Evolutionary conservation across 2,113 vertebrate species (phyloP).

Genomic region (Chionodraco myersi): DNA sequence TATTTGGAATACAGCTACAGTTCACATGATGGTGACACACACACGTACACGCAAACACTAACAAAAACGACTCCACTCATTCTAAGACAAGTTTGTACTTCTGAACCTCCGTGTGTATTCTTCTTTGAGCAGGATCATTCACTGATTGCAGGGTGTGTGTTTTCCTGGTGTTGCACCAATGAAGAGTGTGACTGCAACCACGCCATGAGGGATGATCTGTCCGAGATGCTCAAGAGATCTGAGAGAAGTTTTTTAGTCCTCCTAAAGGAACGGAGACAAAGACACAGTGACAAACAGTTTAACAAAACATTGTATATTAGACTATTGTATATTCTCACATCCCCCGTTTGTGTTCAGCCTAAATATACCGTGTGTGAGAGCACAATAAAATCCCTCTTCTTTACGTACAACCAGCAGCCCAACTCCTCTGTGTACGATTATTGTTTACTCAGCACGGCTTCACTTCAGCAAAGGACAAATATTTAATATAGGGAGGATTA

Average conservation of each 20-base stretch:
- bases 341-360: not conserved
- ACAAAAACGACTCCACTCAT: not conserved
- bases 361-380: constrained; percentile 5
- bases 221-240: constrained; percentile 78
- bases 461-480: constrained; percentile 60
- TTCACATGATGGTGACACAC: constrained; percentile 17
- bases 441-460: constrained; percentile 46
- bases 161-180: not conserved
- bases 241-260: constrained; percentile 77
- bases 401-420: constrained; percentile 36
- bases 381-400: constrained; percentile 39
- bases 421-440: constrained; percentile 38
- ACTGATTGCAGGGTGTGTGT: not conserved
- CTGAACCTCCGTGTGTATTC: not conserved
- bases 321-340: not conserved
- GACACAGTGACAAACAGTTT: not conserved
- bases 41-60: not conserved
- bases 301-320: not conserved
- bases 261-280: constrained; percentile 63
- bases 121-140: not conserved
- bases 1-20: constrained; percentile 6
- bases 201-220: constrained; percentile 74
- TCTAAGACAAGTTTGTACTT: not conserved
- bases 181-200: constrained; percentile 75
- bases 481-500: constrained; percentile 77